These are phyloP conservation scores for Tuta absoluta DNA, from an alignment of 2,888 invertebrate species.

Conservation along the genomic window DNA sequence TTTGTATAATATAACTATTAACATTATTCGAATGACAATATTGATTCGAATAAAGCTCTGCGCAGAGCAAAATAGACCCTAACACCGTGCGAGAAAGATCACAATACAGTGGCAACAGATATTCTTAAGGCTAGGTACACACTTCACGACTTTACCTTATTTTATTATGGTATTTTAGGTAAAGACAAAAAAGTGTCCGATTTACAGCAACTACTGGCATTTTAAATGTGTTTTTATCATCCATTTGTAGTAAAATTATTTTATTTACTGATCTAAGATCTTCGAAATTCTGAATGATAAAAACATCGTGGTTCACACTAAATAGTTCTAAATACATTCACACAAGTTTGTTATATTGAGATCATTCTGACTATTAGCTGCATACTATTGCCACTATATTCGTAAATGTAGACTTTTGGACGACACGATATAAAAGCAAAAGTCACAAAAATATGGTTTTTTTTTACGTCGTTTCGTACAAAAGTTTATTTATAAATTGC, in stretches of 20 bases:
- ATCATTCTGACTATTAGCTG: constrained; percentile 56
- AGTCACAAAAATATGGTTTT: no score
- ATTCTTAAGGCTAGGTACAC: constrained; percentile 23
- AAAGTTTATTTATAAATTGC: not conserved
- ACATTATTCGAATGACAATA: constrained; percentile 71
- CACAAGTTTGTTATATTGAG: constrained; percentile 41
- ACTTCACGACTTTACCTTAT: constrained; percentile 4
- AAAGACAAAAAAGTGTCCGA: constrained; percentile 16
- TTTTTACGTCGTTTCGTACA: constrained; percentile 11
- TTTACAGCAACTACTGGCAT: constrained; percentile 30
- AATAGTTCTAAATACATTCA: not conserved
- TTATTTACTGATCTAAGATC: not conserved
- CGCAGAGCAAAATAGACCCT: constrained; percentile 60
- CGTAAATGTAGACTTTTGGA: not conserved
- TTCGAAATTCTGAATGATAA: constrained; percentile 4
- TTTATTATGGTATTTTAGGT: constrained; percentile 1
- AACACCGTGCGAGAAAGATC: constrained; percentile 57
- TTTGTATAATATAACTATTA: constrained; percentile 64
- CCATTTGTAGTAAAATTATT: not conserved
- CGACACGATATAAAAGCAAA: not conserved
- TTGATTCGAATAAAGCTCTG: constrained; percentile 68
- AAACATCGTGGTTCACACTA: not conserved
- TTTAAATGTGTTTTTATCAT: not conserved
- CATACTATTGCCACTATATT: constrained; percentile 62
- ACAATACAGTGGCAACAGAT: constrained; percentile 61